These are phyloP conservation scores for Trisateles emortualis DNA, from an alignment of 2,888 invertebrate genomes.

Conservation along the genomic window DNA sequence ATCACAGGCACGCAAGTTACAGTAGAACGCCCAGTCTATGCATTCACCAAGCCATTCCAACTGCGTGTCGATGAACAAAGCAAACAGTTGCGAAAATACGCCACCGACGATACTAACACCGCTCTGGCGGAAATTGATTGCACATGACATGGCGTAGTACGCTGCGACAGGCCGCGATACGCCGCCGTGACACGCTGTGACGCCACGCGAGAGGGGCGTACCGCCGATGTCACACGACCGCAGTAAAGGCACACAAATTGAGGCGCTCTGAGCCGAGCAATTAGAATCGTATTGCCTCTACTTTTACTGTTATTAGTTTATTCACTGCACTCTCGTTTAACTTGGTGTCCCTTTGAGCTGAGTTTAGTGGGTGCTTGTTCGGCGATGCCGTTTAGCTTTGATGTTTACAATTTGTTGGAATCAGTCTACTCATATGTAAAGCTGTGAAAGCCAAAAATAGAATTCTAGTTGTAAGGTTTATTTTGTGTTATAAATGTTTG, in stretches of 20 bases:
- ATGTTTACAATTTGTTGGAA: neutral
- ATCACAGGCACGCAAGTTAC: conserved; percentile 3
- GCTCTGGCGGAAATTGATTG: conserved; percentile 48
- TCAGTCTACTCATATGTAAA: neutral
- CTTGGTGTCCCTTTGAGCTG: conserved; percentile 5
- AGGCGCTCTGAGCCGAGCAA: conserved; percentile 41
- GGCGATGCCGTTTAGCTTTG: neutral
- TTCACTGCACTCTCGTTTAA: conserved; percentile 10
- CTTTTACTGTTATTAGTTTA: conserved; percentile 27
- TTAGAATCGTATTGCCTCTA: conserved; percentile 46
- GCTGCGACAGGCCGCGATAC: conserved; percentile 24
- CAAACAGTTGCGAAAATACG: conserved; percentile 44
- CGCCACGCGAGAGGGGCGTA: conserved; percentile 14
- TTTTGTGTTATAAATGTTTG: too few species aligned
- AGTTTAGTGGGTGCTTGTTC: conserved; percentile 4
- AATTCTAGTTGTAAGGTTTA: too few species aligned
- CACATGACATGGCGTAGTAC: conserved; percentile 41
- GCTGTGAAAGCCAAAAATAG: neutral
- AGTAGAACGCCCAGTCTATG: conserved; percentile 14
- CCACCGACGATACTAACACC: conserved; percentile 11
- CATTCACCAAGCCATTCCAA: conserved; percentile 22
- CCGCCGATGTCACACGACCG: conserved; percentile 46
- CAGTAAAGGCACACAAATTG: conserved; percentile 49
- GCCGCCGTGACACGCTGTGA: conserved; percentile 13
- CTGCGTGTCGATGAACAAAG: conserved; percentile 32